Evolutionary conservation across 2,888 invertebrate genomes (phyloP).

Genomic region (Deilephila elpenor): DNA sequence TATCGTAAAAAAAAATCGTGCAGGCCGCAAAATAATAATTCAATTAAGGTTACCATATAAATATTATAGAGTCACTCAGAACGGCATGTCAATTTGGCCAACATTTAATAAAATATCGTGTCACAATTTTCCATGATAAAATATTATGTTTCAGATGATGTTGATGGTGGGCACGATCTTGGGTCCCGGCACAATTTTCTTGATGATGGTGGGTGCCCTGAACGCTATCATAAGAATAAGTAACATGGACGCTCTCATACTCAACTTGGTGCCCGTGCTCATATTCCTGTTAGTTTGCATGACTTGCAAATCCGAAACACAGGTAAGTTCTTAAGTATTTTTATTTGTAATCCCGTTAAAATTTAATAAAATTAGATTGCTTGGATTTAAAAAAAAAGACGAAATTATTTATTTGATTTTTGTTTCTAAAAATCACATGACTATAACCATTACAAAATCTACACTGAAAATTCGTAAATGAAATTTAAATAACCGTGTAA

Average conservation of each 20-base stretch:
- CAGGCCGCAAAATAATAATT: too few relatives aligned
- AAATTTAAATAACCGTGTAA: too few relatives aligned
- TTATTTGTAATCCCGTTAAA: not conserved
- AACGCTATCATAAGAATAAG: conserved; percentile 90
- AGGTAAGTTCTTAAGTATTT: conserved; percentile 77
- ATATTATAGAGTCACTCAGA: too few relatives aligned
- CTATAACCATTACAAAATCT: too few relatives aligned
- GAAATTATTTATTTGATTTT: too few relatives aligned
- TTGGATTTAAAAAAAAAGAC: too few relatives aligned
- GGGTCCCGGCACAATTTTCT: conserved; percentile 92
- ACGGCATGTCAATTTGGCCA: too few relatives aligned
- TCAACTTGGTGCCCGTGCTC: conserved; percentile 88
- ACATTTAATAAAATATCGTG: not conserved
- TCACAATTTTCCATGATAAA: not conserved
- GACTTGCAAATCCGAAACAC: conserved; percentile 87
- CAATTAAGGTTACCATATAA: too few relatives aligned
- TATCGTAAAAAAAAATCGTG: too few relatives aligned
- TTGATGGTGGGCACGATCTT: conserved; percentile 90
- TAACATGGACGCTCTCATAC: conserved; percentile 86
- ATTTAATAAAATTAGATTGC: not conserved
- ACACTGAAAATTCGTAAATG: too few relatives aligned
- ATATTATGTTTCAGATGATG: conserved; percentile 69
- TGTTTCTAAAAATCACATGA: too few relatives aligned
- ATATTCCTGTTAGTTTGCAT: conserved; percentile 88
- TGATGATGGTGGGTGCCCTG: conserved; percentile 93